Evolutionary conservation across 2,113 vertebrate genomes (phyloP).

Genomic region (Donacobius atricapilla): DNA sequence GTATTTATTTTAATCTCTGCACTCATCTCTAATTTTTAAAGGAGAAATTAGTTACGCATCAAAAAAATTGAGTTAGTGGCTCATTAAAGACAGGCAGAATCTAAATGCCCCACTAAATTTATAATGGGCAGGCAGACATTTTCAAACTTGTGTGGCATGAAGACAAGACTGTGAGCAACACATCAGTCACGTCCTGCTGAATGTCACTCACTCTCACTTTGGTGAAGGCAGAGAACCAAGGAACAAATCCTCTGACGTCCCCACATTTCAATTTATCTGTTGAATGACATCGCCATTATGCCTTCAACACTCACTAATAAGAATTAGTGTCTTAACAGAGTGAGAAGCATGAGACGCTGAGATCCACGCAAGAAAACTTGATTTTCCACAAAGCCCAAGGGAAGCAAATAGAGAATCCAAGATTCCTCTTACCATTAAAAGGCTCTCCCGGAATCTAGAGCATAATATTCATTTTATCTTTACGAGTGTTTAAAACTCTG

Average conservation of each 20-base stretch:
- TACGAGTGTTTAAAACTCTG: neutral
- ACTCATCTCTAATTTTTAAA: neutral
- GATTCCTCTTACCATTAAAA: neutral
- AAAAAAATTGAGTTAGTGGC: neutral
- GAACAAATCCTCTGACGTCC: neutral
- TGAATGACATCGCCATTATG: neutral
- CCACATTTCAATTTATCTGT: neutral
- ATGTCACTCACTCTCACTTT: neutral
- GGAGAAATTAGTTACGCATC: neutral
- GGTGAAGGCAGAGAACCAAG: neutral
- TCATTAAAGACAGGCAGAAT: neutral
- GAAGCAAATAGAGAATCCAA: neutral
- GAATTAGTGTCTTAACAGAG: neutral
- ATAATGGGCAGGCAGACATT: neutral
- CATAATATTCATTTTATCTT: neutral
- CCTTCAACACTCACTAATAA: neutral
- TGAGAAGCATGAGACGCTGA: neutral
- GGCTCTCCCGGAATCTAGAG: neutral
- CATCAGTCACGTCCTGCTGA: neutral
- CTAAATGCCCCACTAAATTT: neutral
- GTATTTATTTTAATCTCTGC: constrained; percentile 29
- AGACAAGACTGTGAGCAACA: neutral
- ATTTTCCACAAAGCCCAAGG: neutral
- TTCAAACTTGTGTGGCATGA: neutral
- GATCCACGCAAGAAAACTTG: neutral